Conservation (phyloP, 2,797 vertebrate species). For the Limnodromus scolopaceus region DNA sequence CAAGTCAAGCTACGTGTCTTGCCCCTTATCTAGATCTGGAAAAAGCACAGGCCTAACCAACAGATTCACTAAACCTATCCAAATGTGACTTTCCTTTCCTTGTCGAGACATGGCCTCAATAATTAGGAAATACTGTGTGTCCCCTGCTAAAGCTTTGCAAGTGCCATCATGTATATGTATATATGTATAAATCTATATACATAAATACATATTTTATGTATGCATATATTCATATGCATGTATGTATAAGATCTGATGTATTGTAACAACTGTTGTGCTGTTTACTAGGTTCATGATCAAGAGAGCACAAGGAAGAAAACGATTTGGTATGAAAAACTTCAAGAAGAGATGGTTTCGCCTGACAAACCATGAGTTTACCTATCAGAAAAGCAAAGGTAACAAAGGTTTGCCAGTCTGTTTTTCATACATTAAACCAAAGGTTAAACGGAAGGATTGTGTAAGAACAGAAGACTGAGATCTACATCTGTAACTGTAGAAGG, state of each 20-base stretch:
- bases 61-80: background rate
- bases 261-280: slow-evolving; percentile 4
- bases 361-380: slow-evolving; percentile 97
- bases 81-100: background rate
- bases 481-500: background rate
- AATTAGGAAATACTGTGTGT: background rate
- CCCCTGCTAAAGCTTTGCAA: slow-evolving; percentile 12
- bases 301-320: slow-evolving; percentile 95
- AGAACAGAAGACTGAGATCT: background rate
- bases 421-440: background rate
- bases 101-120: background rate
- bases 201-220: background rate
- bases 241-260: background rate
- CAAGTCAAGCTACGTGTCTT: background rate
- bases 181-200: background rate
- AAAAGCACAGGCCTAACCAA: background rate
- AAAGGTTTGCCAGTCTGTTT: slow-evolving; percentile 20
- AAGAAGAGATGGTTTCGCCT: slow-evolving; percentile 99
- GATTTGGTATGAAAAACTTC: slow-evolving; percentile 98
- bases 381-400: slow-evolving; percentile 97
- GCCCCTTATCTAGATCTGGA: background rate
- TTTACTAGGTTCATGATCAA: slow-evolving; percentile 95
- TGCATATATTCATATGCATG: background rate
- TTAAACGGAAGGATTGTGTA: background rate
- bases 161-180: background rate